These are phyloP conservation scores for Chrysomela aeneicollis DNA, from an alignment of 2,888 invertebrate genomes.

Conservation along the genomic window DNA sequence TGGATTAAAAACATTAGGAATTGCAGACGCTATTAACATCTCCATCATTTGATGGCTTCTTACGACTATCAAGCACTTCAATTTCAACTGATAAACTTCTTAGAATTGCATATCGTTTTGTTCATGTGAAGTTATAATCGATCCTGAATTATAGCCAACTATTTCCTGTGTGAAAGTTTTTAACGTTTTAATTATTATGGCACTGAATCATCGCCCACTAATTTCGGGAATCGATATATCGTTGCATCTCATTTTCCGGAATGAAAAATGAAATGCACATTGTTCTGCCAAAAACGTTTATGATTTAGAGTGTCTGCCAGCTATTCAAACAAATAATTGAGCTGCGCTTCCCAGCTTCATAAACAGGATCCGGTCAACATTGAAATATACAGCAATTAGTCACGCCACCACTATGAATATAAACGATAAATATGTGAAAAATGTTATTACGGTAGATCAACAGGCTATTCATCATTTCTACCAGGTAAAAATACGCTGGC, in stretches of 20 bases:
- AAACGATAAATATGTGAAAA: not conserved
- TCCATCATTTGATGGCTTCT: no score
- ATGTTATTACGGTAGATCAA: slow-evolving; percentile 14
- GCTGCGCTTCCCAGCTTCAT: not conserved
- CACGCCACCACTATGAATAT: not conserved
- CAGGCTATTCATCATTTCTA: slow-evolving; percentile 16
- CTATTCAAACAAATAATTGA: not conserved
- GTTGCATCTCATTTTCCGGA: not conserved
- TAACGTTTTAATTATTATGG: no score
- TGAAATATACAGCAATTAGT: slow-evolving; percentile 1
- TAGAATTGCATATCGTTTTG: no score
- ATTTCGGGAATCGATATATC: not conserved
- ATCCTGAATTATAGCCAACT: not conserved
- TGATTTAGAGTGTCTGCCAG: not conserved
- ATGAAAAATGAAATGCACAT: not conserved
- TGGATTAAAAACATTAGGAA: no score
- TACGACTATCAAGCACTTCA: no score
- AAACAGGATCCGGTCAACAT: not conserved
- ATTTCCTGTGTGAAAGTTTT: not conserved
- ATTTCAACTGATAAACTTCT: no score
- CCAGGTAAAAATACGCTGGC: slow-evolving; percentile 24
- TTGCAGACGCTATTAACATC: no score
- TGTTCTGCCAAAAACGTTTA: not conserved
- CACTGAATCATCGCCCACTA: no score
- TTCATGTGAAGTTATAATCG: no score